Percentiles rank a stretch among this genome's conserved stretches.
Conservation (phyloP, 2,113 vertebrate genomes). For the Crotalus helleri region DNA sequence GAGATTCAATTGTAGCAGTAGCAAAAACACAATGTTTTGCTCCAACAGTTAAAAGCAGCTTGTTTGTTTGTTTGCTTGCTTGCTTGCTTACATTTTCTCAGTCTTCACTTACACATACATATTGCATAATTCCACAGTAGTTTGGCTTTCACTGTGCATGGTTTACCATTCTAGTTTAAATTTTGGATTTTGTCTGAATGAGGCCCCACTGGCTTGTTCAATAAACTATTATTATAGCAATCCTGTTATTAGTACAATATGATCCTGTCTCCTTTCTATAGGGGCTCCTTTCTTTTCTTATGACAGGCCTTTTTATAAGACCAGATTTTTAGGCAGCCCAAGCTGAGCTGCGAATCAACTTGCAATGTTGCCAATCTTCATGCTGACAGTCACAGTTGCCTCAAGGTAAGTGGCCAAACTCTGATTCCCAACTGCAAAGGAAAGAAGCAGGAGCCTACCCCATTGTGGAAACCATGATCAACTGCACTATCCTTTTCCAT, state of each 20-base stretch:
- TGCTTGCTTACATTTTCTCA: background rate
- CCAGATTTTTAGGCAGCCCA: background rate
- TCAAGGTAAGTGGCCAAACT: background rate
- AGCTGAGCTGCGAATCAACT: background rate
- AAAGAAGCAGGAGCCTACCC: background rate
- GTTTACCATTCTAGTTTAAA: background rate
- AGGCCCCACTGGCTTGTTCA: background rate
- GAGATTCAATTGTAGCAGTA: background rate
- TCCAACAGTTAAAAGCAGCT: background rate
- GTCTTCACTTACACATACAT: background rate
- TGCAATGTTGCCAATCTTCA: background rate
- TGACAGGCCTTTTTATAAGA: background rate
- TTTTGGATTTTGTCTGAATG: background rate
- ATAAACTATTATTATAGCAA: background rate
- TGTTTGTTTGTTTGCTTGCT: background rate
- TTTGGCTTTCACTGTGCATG: background rate
- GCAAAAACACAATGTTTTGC: background rate
- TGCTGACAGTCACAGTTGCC: background rate
- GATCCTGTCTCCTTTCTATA: background rate
- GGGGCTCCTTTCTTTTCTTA: too few species aligned
- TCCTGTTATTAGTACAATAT: background rate
- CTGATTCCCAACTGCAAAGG: background rate
- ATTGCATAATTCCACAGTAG: background rate
- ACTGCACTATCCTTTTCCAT: background rate
- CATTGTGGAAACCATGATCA: background rate